phyloP scores from a whole-genome alignment of 2,888 invertebrate genomes.

The Oasisia sp. region DNA sequence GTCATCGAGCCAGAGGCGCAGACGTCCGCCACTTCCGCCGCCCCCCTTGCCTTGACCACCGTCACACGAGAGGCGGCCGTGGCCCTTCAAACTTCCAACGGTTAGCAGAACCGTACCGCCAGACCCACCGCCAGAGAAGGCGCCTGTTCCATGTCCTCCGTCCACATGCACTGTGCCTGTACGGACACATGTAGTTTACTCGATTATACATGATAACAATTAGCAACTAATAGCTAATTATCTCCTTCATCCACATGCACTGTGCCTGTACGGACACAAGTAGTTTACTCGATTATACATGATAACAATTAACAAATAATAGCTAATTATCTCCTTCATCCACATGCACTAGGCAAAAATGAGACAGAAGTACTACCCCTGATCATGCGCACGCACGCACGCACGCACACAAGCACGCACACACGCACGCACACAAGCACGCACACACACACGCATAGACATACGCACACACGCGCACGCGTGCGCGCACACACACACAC shows the following conservation, averaged over 20 bases:
- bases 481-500: too few species aligned
- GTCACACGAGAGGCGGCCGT: slow-evolving; percentile 27
- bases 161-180: slow-evolving; percentile 46
- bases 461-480: too few species aligned
- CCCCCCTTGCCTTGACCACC: slow-evolving; percentile 28
- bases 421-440: too few species aligned
- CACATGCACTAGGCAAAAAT: slow-evolving; percentile 24
- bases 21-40: slow-evolving; percentile 29
- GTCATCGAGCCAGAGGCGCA: not conserved
- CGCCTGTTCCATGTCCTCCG: slow-evolving; percentile 41
- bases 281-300: not conserved
- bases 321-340: slow-evolving; percentile 38
- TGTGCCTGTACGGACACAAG: slow-evolving; percentile 38
- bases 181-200: not conserved
- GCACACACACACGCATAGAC: too few species aligned
- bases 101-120: slow-evolving; percentile 27
- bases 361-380: too few species aligned
- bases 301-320: too few species aligned
- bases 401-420: too few species aligned
- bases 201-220: not conserved
- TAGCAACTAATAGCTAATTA: not conserved
- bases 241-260: slow-evolving; percentile 45
- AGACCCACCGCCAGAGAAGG: slow-evolving; percentile 30
- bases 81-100: slow-evolving; percentile 26
- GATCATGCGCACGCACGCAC: too few species aligned